Conservation (phyloP, 2,113 vertebrate species). For the Pseudolaguvia tuberculata region DNA sequence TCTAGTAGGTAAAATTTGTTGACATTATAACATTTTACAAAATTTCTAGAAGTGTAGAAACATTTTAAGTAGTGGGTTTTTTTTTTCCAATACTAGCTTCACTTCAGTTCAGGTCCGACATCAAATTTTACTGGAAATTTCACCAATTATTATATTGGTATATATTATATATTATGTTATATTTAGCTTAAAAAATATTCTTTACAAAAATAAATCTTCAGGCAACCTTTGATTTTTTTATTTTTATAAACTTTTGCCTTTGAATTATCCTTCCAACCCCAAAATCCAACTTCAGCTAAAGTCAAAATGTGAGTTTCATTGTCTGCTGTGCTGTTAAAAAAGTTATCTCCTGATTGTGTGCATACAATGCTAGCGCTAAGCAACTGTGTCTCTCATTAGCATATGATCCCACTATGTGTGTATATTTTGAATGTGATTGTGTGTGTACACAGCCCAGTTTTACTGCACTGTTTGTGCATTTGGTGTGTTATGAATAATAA, state of each 20-base stretch:
- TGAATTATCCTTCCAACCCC: not conserved
- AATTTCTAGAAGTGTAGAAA: not conserved
- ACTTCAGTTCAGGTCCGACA: too few species aligned
- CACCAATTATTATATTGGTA: too few species aligned
- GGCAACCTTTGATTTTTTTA: not conserved
- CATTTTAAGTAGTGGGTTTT: not conserved
- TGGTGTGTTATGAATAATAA: constrained; percentile 10
- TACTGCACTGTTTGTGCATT: constrained; percentile 37
- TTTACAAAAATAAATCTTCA: not conserved
- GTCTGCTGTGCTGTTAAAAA: not conserved
- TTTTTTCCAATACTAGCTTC: not conserved
- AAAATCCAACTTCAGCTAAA: not conserved
- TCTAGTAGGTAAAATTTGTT: too few species aligned
- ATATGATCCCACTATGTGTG: constrained; percentile 35
- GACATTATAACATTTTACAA: too few species aligned
- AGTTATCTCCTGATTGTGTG: constrained; percentile 27
- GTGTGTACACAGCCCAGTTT: not conserved
- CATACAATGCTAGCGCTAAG: constrained; percentile 18
- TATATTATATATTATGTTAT: too few species aligned
- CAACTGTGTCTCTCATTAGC: constrained; percentile 38
- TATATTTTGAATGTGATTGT: not conserved
- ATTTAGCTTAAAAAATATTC: too few species aligned
- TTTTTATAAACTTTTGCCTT: not conserved
- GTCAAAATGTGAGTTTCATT: constrained; percentile 4
- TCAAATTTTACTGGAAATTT: too few species aligned